Percentiles rank a stretch among this genome's conserved stretches.
Conservation (phyloP, 2,113 vertebrate species). For the Tachysurus vachellii region DNA sequence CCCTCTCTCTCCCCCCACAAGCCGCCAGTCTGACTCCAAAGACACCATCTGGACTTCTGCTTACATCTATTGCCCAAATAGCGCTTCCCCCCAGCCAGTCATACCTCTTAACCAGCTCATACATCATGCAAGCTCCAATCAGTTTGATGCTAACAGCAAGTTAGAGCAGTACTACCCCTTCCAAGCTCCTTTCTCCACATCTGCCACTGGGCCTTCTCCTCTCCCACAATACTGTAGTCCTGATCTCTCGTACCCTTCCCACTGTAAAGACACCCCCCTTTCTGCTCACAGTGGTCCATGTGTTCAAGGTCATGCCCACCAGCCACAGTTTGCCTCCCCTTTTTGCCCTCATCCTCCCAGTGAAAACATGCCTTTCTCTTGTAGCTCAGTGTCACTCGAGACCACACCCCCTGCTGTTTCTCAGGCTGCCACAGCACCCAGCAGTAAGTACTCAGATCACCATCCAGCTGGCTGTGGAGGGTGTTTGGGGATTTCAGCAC, state of each 20-base stretch:
- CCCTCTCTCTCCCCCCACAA: slow-evolving; percentile 77
- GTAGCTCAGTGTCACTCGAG: slow-evolving; percentile 82
- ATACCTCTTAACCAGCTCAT: slow-evolving; percentile 76
- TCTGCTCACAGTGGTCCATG: slow-evolving; percentile 63
- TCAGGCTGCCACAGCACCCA: slow-evolving; percentile 78
- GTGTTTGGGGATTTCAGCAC: background rate
- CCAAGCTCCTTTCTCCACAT: slow-evolving; percentile 63
- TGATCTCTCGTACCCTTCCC: slow-evolving; percentile 43
- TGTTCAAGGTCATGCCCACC: slow-evolving; percentile 64
- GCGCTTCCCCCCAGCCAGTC: slow-evolving; percentile 69
- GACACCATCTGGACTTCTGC: slow-evolving; percentile 77
- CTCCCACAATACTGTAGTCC: slow-evolving; percentile 48
- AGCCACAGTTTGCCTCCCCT: slow-evolving; percentile 66
- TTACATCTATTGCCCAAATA: slow-evolving; percentile 72
- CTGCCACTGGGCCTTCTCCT: slow-evolving; percentile 48
- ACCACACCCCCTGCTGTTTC: slow-evolving; percentile 82
- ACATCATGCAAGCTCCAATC: slow-evolving; percentile 53
- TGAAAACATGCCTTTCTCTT: slow-evolving; percentile 78
- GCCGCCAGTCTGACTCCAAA: slow-evolving; percentile 66
- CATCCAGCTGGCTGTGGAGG: slow-evolving; percentile 15
- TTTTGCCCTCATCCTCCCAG: slow-evolving; percentile 76
- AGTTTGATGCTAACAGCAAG: slow-evolving; percentile 69
- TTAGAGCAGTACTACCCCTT: slow-evolving; percentile 69
- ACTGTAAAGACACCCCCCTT: slow-evolving; percentile 72
- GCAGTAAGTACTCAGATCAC: slow-evolving; percentile 82